Evolutionary conservation across 2,797 vertebrate species (phyloP), one percentile per base, ranked within the genome.

Genomic region (Poecilia picta): DNA sequence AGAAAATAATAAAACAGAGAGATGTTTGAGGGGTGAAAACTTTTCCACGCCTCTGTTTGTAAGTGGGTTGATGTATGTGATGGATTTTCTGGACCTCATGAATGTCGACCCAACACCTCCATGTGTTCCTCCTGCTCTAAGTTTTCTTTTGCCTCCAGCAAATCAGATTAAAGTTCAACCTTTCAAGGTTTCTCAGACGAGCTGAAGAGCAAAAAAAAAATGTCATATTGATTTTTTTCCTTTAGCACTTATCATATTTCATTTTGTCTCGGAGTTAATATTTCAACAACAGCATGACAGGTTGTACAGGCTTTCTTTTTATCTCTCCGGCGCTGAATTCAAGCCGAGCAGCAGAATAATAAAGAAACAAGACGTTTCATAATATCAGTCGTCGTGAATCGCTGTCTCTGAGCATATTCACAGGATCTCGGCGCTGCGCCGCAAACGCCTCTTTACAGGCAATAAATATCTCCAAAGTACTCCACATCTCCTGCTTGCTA

Each of bases 391-490:
- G 74, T n/a, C 62, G 78, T 84, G 84, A 89, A 88, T 88, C 80
- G 81, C 83, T 76, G 80, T 87, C 79, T 86, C 85, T 73, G 25
- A 83, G 75, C 79, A 76, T 83, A 81, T 83, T 81, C 68, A 0
- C 8, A 2, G 66, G 85, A 88, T 84, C 66, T 81, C 57, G 8
- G 75, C 31, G 47, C 83, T 81, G 74, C 85, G 90, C 90, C 36
- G 64, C 28, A 41, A 83, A 88, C 41, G 72, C 80, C 79, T 89
- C 77, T 77, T 89, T 83, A 77, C 80, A 77, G 84, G 82, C 82
- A 76, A 86, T 89, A 89, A 81, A 91, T 94, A 87, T 87, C 85
- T 85, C 83, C 74, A 70, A 86, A 89, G 79, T 72, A 68, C 84
- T 85, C 53, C 39, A 33, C 57, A 81, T 86, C 84, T 83, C 47